Conservation (phyloP, 2,888 invertebrate genomes). For the Octonoba sinensis region DNA sequence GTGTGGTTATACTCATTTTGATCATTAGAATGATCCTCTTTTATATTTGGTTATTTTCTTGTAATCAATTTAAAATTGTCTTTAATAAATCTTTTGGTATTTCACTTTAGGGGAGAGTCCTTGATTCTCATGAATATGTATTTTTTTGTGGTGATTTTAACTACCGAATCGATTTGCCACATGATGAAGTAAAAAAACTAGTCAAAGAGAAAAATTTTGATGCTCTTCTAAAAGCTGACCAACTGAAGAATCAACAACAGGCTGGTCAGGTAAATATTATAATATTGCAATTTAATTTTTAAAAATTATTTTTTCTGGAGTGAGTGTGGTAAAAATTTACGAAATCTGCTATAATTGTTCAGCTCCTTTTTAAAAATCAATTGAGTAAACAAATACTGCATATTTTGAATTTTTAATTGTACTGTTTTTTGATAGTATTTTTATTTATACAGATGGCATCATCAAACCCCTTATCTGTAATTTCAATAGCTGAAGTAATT, state of each 20-base stretch:
- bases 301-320: not conserved
- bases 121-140: constrained; percentile 96
- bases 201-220: constrained; percentile 82
- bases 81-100: no score
- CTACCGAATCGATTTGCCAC: constrained; percentile 95
- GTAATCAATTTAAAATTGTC: no score
- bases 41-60: no score
- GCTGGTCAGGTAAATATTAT: constrained; percentile 69
- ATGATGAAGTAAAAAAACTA: constrained; percentile 90
- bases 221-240: constrained; percentile 86
- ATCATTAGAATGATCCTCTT: no score
- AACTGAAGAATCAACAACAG: constrained; percentile 77
- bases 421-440: not conserved
- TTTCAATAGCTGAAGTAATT: no score
- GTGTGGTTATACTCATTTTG: no score
- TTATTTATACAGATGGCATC: not conserved
- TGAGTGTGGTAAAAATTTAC: not conserved
- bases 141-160: constrained; percentile 99
- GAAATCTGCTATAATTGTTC: not conserved
- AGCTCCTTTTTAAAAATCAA: not conserved
- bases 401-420: not conserved
- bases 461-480: no score
- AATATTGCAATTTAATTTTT: not conserved
- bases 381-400: not conserved
- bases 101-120: constrained; percentile 79